phyloP scores from a whole-genome alignment of 1,140 invertebrate species.

The Dinoponera quadriceps region DNA sequence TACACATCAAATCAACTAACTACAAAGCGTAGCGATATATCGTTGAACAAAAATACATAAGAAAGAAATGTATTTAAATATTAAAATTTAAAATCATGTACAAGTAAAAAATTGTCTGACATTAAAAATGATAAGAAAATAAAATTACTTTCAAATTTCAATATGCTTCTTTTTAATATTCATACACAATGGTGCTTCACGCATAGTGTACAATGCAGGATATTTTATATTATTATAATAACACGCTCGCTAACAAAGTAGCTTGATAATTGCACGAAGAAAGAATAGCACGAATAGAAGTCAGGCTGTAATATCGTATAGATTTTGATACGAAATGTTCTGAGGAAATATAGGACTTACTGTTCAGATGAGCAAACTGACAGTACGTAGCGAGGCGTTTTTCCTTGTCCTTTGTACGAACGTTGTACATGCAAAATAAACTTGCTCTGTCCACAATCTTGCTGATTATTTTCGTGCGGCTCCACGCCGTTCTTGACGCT shows the following conservation, averaged over 20 bases:
- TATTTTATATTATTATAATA: not conserved
- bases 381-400: conserved; percentile 72
- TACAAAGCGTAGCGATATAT: not conserved
- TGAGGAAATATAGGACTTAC: conserved; percentile 58
- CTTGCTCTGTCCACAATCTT: conserved; percentile 61
- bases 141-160: not conserved
- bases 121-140: not conserved
- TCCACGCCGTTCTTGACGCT: conserved; percentile 66
- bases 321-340: conserved; percentile 44
- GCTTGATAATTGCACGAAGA: not conserved
- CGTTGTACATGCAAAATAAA: no score
- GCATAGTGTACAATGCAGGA: no score
- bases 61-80: not conserved
- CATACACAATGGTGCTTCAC: not conserved
- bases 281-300: not conserved
- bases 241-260: conserved; percentile 5
- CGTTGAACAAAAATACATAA: not conserved
- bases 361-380: conserved; percentile 77
- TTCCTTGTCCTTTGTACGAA: conserved; percentile 71
- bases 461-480: conserved; percentile 32
- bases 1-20: conserved; percentile 45
- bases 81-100: not conserved
- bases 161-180: not conserved
- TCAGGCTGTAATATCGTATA: conserved; percentile 9
- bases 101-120: not conserved